Evolutionary conservation across 2,113 vertebrate species (phyloP).

Genomic region (Neogale vison): DNA sequence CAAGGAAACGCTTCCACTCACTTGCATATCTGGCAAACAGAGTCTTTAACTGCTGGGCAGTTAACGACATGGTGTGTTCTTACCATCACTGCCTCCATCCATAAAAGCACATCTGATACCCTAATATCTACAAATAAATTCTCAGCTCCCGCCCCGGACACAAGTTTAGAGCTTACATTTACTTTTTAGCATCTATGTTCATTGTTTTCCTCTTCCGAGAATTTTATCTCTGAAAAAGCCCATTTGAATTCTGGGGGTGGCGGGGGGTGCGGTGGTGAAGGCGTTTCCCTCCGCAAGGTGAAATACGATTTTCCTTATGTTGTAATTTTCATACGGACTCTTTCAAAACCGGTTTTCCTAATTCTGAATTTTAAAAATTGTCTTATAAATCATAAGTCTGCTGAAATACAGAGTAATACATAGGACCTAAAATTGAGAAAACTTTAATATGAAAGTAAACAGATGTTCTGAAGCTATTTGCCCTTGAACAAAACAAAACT

Average conservation of each 20-base stretch:
- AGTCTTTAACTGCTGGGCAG: not conserved
- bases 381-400: not conserved
- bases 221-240: not conserved
- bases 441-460: not conserved
- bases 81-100: not conserved
- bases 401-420: not conserved
- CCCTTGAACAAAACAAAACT: not conserved
- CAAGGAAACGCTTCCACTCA: not conserved
- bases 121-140: not conserved
- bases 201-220: not conserved
- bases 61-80: not conserved
- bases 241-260: not conserved
- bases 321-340: not conserved
- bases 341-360: not conserved
- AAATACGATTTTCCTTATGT: not conserved
- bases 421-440: not conserved
- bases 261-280: not conserved
- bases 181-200: not conserved
- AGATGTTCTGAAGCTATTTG: not conserved
- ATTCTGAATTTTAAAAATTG: not conserved
- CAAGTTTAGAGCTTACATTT: not conserved
- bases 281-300: not conserved
- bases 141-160: not conserved
- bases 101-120: not conserved
- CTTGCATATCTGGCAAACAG: not conserved